A percentile compares a stretch with the other conserved stretches of the same genome.
phyloP scores from a whole-genome alignment of 2,113 vertebrate species.

The Sitta europaea region DNA sequence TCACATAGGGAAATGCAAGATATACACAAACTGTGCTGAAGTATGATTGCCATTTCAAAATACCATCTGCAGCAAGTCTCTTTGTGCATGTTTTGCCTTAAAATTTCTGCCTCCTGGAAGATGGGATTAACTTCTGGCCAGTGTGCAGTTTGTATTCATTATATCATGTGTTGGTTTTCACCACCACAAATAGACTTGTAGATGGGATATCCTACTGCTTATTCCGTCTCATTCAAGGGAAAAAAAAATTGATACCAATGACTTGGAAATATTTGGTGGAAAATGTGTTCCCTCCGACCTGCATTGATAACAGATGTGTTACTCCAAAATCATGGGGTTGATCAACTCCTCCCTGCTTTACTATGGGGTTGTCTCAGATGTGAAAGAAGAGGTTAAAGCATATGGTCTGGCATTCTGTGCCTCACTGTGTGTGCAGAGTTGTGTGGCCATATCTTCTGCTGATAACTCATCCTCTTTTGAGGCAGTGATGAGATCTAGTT shows the following conservation, averaged over 20 bases:
- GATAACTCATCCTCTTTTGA: neutral
- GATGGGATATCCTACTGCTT: neutral
- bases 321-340: neutral
- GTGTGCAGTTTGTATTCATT: neutral
- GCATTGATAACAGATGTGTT: neutral
- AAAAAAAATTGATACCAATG: neutral
- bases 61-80: rapidly evolving
- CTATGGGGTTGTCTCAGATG: neutral
- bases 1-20: neutral
- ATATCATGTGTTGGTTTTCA: neutral
- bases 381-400: neutral
- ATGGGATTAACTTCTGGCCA: neutral
- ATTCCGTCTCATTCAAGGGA: neutral
- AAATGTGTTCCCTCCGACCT: neutral
- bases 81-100: neutral
- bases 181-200: neutral
- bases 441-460: neutral
- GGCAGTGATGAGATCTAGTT: neutral
- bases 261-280: neutral
- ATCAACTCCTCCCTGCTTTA: neutral
- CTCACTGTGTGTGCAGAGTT: neutral
- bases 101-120: neutral
- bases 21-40: neutral
- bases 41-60: neutral
- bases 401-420: neutral